phyloP scores from a whole-genome alignment of 2,797 vertebrate species.

The Sebastes variabilis region DNA sequence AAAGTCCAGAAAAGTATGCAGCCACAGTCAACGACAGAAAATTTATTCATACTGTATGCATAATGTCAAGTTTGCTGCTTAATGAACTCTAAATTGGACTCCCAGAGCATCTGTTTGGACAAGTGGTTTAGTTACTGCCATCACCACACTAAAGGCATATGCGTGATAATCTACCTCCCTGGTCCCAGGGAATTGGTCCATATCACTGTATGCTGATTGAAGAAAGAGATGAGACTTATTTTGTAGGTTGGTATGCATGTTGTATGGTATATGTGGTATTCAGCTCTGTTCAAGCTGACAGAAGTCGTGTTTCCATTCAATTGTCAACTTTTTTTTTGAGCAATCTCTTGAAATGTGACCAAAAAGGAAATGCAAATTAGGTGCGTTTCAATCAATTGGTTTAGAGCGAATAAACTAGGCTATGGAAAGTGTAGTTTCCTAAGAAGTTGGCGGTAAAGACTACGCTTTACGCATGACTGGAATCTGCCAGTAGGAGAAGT shows the following conservation, averaged over 20 bases:
- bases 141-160: conserved; percentile 26
- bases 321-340: too few species aligned
- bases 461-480: too few species aligned
- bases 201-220: background rate
- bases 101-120: conserved; percentile 38
- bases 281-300: background rate
- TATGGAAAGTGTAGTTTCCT: too few species aligned
- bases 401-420: too few species aligned
- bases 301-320: too few species aligned
- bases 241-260: background rate
- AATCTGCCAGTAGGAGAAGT: too few species aligned
- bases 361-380: too few species aligned
- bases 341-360: too few species aligned
- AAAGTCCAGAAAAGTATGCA: conserved; percentile 13
- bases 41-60: conserved; percentile 25
- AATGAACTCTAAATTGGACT: conserved; percentile 53
- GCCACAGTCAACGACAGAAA: conserved; percentile 8
- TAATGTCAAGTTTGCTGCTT: conserved; percentile 39
- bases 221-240: background rate
- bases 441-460: too few species aligned
- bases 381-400: rapidly evolving
- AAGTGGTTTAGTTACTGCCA: conserved; percentile 32
- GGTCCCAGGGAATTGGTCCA: background rate
- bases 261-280: background rate
- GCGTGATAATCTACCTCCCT: conserved; percentile 24